Conservation (phyloP, 2,888 invertebrate genomes). For the Heliconius erato region DNA sequence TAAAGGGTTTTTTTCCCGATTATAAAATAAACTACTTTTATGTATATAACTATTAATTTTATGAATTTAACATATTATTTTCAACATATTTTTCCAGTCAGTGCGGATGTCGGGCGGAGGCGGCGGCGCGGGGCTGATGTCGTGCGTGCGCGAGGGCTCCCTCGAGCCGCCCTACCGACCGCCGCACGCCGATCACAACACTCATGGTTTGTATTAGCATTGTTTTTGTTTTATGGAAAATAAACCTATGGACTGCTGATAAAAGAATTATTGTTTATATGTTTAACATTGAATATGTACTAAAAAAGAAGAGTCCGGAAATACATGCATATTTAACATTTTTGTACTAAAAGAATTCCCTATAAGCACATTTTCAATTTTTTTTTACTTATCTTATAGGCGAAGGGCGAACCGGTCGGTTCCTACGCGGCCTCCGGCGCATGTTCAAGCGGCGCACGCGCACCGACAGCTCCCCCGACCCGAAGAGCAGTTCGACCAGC, state of each 20-base stretch:
- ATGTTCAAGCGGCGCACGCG: slow-evolving; percentile 88
- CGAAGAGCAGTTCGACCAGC: slow-evolving; percentile 88
- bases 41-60: not conserved
- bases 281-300: too few relatives aligned
- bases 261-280: too few relatives aligned
- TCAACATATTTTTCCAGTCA: slow-evolving; percentile 60
- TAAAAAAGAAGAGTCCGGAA: too few relatives aligned
- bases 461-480: slow-evolving; percentile 82
- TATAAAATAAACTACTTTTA: too few relatives aligned
- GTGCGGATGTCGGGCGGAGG: slow-evolving; percentile 83
- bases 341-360: too few relatives aligned
- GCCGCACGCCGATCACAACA: slow-evolving; percentile 80
- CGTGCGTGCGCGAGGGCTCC: slow-evolving; percentile 87
- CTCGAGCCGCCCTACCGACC: slow-evolving; percentile 88
- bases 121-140: slow-evolving; percentile 88
- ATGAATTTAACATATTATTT: not conserved
- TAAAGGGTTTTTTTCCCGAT: too few relatives aligned
- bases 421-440: slow-evolving; percentile 89
- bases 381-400: slow-evolving; percentile 62
- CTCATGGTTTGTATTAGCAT: slow-evolving; percentile 43
- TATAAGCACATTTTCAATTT: too few relatives aligned
- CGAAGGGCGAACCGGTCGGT: slow-evolving; percentile 87
- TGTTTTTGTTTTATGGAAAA: not conserved
- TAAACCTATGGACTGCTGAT: not conserved
- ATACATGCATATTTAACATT: too few relatives aligned